Evolutionary conservation across 2,888 invertebrate species (phyloP).

Genomic region (Tinea semifulvella): DNA sequence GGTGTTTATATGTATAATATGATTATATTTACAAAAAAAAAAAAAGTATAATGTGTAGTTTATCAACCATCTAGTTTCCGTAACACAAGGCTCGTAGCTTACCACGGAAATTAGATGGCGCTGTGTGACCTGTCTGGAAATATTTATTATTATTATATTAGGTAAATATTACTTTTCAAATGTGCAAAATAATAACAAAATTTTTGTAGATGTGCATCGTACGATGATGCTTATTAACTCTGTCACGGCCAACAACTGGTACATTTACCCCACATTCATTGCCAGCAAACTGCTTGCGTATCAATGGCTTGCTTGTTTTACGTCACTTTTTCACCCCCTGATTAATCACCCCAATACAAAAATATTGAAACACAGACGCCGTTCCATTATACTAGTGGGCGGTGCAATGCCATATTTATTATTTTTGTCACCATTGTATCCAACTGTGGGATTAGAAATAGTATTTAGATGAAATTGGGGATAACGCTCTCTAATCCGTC

Average conservation of each 20-base stretch:
- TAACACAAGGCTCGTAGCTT: no score
- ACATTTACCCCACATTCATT: conserved; percentile 6
- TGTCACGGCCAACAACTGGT: neutral
- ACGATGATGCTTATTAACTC: no score
- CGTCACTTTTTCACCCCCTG: conserved; percentile 38
- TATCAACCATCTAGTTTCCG: no score
- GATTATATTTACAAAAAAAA: no score
- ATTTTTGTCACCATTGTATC: conserved; percentile 62
- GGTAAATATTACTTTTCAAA: no score
- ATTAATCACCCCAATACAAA: conserved; percentile 49
- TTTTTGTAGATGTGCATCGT: no score
- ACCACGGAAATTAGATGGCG: no score
- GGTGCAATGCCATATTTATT: conserved; percentile 50
- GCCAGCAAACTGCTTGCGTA: conserved; percentile 24
- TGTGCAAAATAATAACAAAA: no score
- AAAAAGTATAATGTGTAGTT: no score
- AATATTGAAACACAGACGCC: conserved; percentile 46
- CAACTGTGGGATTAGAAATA: conserved; percentile 47
- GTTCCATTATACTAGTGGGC: conserved; percentile 41
- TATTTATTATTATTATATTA: no score
- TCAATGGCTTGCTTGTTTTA: conserved; percentile 52
- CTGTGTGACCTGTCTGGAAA: no score
- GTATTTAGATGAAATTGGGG: conserved; percentile 67
- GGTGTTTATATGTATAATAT: no score
- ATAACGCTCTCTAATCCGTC: conserved; percentile 57